Conservation (phyloP, 2,113 vertebrate species). For the Halichoeres trimaculatus region DNA sequence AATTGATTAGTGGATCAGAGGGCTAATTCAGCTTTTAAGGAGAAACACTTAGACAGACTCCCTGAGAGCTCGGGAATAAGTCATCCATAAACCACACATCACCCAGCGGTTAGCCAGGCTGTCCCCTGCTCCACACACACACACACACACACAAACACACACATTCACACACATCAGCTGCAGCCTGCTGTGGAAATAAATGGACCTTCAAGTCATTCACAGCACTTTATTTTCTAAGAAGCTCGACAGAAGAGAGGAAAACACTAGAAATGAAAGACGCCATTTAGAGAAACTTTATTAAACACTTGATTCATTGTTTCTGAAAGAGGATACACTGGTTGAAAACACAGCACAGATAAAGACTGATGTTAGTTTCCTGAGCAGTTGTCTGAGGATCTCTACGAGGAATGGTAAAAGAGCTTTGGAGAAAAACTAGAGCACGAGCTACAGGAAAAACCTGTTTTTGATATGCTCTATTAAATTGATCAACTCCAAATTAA, state of each 20-base stretch:
- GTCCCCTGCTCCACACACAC: constrained; percentile 12
- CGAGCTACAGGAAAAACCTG: too few species aligned
- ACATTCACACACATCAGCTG: not conserved
- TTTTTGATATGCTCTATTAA: too few species aligned
- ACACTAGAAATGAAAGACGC: constrained; percentile 18
- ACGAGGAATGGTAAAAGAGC: too few species aligned
- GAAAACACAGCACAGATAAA: not conserved
- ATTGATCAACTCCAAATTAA: not conserved
- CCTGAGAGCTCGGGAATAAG: constrained; percentile 60
- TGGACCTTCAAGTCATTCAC: constrained; percentile 38
- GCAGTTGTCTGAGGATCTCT: too few species aligned
- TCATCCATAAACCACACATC: constrained; percentile 70
- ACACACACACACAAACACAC: not conserved
- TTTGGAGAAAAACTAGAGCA: too few species aligned
- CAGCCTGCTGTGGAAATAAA: constrained; percentile 36
- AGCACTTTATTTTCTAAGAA: constrained; percentile 34
- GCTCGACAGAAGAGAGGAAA: not conserved
- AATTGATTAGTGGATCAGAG: constrained; percentile 82
- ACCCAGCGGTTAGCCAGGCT: constrained; percentile 55
- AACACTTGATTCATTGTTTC: constrained; percentile 2
- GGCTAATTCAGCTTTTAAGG: constrained; percentile 78
- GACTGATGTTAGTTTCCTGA: too few species aligned
- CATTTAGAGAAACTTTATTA: constrained; percentile 21
- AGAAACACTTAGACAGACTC: constrained; percentile 65
- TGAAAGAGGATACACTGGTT: constrained; percentile 5